Base-by-base conservation (phyloP, 2,797 vertebrate species). In the Brachymystax lenok region DNA sequence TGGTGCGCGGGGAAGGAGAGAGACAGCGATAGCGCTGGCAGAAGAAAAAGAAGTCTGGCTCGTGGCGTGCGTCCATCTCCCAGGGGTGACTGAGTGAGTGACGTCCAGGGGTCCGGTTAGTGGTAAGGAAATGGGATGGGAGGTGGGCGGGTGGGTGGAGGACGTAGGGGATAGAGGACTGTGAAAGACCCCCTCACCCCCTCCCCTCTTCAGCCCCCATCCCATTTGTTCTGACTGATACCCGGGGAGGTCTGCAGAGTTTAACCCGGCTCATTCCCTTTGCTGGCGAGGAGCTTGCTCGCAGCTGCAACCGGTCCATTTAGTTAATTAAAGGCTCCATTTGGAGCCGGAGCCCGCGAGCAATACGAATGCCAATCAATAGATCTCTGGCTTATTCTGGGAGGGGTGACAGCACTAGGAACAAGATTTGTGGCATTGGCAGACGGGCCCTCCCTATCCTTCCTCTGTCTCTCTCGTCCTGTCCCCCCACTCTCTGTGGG, bases 321-420 rank as follows among this genome's bases (percentile, higher is more conserved):
- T 94, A 94, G 92, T 95, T 95, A 95, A 95, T 95, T 95, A 95
- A 94, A 95, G 93, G 93, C 91, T 94, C 92, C 93, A 94, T 95
- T 95, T 93, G 93, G 90, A 92, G 90, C 88, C 85, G 88, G 85
- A 89, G 91, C 90, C 93, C 84, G 87, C 91, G 88, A 93, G 92
- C 92, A 88, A 92, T 88, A 86, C 88, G 80, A 90, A 83, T 90
- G 92, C 90, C 93, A 94, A 94, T 95, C 94, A 95, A 94, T 95
- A 94, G 88, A 92, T 92, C 92, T 91, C 88, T 87, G 88, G 87
- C 89, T 90, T 91, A 86, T 90, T 91, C 86, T 75, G 88, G 90
- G 84, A 73, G 83, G 89, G 86, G 83, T 78, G 86, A 85, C 80
- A 79, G 86, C 72, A 24, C 63, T 79, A 83, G 85, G 24, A 82